Evolutionary conservation across 2,888 invertebrate genomes (phyloP), one percentile per base, ranked within the genome.

Genomic region (Drosophila tripunctata): DNA sequence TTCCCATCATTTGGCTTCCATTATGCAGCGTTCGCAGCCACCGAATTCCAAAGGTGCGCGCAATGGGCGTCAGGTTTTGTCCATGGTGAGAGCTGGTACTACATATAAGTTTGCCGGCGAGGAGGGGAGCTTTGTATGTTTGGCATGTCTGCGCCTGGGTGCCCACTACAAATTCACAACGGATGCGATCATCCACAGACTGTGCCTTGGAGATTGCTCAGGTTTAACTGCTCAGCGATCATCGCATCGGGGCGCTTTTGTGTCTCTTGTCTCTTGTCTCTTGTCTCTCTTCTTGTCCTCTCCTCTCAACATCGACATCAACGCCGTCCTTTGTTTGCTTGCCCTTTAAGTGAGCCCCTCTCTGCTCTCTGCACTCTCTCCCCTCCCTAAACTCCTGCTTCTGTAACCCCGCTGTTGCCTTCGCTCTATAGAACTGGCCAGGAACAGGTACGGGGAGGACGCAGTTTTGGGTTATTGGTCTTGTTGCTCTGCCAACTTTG

Each of bases 1-100:
- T 88, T 88, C 88, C 87, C 87, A 88, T 87, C 87, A 85, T 88
- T 87, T 87, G 83, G 83, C 76, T 71, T 69, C 80, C 83, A 86
- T 85, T 82, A 84, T 80, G 82, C 81, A 84, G 85, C 78, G 78
- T 80, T 78, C 83, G 70, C 77, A 75, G 85, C 87, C 87, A 87
- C 87, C 85, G 87, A 87, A 87, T 87, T 87, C 87, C 87, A 77
- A 74, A 77, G 77, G 69, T 77, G 73, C 65, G 57, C 71, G 78
- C 71, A 69, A 74, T 67, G 75, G 69, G 68, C 74, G 72, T 75
- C 78, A 74, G 68, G 51, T 63, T 19, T 17, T 7, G 3, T 19
- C 22, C 35, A 14, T 2, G 27, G 35, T 14, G 4, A 17, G 30
- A 14, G n/a, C n/a, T n/a, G n/a, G n/a, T n/a, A n/a, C n/a, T n/a